Evolutionary conservation across 2,888 invertebrate genomes (phyloP).

Genomic region (Drosophila tripunctata): DNA sequence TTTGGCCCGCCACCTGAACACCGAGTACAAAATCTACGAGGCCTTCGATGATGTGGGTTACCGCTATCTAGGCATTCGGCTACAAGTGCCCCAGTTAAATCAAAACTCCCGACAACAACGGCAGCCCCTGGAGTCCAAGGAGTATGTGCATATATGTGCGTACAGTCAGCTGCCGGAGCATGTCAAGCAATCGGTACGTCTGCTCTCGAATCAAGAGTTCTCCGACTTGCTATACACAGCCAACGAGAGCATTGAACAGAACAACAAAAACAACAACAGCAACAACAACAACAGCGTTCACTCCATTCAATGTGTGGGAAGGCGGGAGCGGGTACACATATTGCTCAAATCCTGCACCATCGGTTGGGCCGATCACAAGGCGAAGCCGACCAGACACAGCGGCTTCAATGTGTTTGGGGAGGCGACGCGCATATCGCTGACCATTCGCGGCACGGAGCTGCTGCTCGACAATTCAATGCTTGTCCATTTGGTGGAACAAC

Average conservation of each 20-base stretch:
- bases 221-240: background rate
- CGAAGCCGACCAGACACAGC: constrained; percentile 8
- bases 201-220: too few species aligned
- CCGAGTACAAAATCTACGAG: background rate
- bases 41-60: background rate
- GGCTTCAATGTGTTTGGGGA: constrained; percentile 34
- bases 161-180: background rate
- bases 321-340: background rate
- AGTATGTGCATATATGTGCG: background rate
- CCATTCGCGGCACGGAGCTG: background rate
- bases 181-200: background rate
- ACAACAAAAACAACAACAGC: too few species aligned
- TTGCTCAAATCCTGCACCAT: background rate
- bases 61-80: background rate
- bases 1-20: background rate
- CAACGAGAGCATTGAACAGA: too few species aligned
- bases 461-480: background rate
- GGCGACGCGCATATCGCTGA: constrained; percentile 2
- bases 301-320: background rate
- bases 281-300: too few species aligned
- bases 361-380: background rate
- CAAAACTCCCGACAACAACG: background rate
- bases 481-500: background rate
- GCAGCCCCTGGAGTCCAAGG: background rate
- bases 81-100: background rate